Evolutionary conservation across 2,888 invertebrate species (phyloP).

Genomic region (Microplitis deprimator): DNA sequence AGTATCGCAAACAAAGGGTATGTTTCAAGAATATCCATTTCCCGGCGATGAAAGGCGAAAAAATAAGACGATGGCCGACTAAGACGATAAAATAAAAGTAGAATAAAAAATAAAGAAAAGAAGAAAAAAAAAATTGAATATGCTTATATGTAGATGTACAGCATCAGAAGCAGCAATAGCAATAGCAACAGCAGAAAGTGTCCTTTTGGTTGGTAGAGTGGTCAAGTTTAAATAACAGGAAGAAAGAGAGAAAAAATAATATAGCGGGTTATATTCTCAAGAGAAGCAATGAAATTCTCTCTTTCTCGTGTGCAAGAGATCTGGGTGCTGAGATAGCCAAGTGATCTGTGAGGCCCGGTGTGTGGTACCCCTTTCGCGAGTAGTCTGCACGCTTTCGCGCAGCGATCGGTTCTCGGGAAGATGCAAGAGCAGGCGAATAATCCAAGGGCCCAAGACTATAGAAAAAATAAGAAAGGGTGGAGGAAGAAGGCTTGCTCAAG

Average conservation of each 20-base stretch:
- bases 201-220: conserved; percentile 28
- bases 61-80: neutral
- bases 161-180: conserved; percentile 20
- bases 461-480: conserved; percentile 13
- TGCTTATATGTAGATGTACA: conserved; percentile 40
- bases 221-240: neutral
- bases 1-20: conserved; percentile 42
- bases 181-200: conserved; percentile 40
- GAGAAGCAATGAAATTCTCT: conserved; percentile 50
- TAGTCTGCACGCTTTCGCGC: conserved; percentile 61
- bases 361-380: conserved; percentile 69
- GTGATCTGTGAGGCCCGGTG: conserved; percentile 72
- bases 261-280: conserved; percentile 27
- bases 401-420: conserved; percentile 22
- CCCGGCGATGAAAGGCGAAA: conserved; percentile 37
- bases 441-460: conserved; percentile 3
- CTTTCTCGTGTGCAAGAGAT: conserved; percentile 61
- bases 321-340: conserved; percentile 67
- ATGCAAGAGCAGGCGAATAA: conserved; percentile 14
- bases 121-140: conserved; percentile 38
- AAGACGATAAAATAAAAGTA: conserved; percentile 28
- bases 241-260: conserved; percentile 35
- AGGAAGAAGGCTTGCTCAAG: conserved; percentile 14
- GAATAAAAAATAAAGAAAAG: conserved; percentile 35
- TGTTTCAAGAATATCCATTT: conserved; percentile 41